Conservation (phyloP, 2,113 vertebrate genomes). For the Cebidichthys violaceus region DNA sequence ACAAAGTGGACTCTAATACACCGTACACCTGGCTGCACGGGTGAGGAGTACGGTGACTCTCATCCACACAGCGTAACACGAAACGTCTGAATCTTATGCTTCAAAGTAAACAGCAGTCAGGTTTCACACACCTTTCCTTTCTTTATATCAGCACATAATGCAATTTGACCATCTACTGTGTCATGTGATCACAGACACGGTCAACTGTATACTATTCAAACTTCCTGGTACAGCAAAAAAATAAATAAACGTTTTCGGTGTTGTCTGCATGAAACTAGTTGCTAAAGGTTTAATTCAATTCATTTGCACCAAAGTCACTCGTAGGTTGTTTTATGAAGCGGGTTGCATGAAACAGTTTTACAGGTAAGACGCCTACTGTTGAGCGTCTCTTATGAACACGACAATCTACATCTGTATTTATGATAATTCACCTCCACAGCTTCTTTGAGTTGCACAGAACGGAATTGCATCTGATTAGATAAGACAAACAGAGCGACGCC, state of each 20-base stretch:
- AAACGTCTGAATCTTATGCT: not conserved
- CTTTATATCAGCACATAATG: not conserved
- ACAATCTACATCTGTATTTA: not conserved
- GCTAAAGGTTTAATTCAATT: not conserved
- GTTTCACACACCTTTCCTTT: not conserved
- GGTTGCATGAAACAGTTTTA: not conserved
- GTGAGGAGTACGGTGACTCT: not conserved
- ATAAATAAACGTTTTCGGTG: not conserved
- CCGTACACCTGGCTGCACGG: not conserved
- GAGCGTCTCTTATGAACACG: too few relatives aligned
- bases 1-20: too few relatives aligned
- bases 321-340: not conserved
- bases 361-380: not conserved
- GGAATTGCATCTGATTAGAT: constrained; percentile 16
- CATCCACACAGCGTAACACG: not conserved
- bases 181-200: not conserved
- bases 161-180: not conserved
- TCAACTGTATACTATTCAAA: not conserved
- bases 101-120: not conserved
- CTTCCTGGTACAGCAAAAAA: not conserved
- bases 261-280: not conserved
- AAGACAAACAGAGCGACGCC: not conserved
- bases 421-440: not conserved
- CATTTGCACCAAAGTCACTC: not conserved
- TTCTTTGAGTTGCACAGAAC: not conserved